Percentiles rank a stretch among this genome's conserved stretches.
phyloP scores from a whole-genome alignment of 2,888 invertebrate species.

The Crossocerus cetratus region DNA sequence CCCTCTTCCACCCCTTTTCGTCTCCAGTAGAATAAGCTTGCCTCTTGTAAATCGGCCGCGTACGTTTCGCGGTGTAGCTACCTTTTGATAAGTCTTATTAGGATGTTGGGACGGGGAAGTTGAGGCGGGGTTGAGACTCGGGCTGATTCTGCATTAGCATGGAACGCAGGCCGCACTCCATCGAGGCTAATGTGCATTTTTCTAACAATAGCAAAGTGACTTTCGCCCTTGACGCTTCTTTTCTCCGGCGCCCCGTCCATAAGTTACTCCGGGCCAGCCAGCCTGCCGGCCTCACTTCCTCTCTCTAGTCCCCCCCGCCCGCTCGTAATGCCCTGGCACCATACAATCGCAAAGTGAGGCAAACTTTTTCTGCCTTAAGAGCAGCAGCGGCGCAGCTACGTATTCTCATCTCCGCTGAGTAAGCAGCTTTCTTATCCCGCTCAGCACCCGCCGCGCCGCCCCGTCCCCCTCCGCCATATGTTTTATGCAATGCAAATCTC shows the following conservation, averaged over 20 bases:
- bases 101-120: too few relatives aligned
- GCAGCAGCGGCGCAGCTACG: conserved; percentile 13
- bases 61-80: too few relatives aligned
- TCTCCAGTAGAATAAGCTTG: too few relatives aligned
- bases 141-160: background rate
- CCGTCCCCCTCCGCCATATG: conserved; percentile 56
- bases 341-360: conserved; percentile 3
- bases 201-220: conserved; percentile 5
- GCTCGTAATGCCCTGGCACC: background rate
- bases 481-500: conserved; percentile 70
- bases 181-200: background rate
- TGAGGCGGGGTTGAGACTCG: background rate
- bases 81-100: too few relatives aligned
- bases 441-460: too few relatives aligned
- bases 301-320: background rate
- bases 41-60: too few relatives aligned
- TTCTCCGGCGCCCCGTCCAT: background rate
- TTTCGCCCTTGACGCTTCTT: background rate
- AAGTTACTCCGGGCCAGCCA: too few relatives aligned
- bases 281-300: background rate
- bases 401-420: conserved; percentile 37
- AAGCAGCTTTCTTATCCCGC: conserved; percentile 47
- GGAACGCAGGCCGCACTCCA: background rate
- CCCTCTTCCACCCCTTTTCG: too few relatives aligned
- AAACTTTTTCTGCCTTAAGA: conserved; percentile 12